phyloP scores from a whole-genome alignment of 2,888 invertebrate genomes.

The Gnatocerus cornutus region DNA sequence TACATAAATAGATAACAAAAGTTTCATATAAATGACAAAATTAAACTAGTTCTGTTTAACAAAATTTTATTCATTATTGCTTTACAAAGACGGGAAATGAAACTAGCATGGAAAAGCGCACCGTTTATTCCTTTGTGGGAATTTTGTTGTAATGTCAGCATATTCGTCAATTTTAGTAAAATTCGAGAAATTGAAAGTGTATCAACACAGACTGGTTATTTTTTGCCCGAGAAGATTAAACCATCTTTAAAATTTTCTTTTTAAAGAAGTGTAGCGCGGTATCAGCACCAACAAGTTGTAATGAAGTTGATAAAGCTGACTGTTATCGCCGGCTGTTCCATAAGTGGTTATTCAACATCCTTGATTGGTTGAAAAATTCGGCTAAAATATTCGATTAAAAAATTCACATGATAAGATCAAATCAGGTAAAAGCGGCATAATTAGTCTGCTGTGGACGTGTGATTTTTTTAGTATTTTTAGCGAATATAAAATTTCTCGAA shows the following conservation, averaged over 20 bases:
- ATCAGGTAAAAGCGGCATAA: constrained; percentile 38
- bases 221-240: no score
- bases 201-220: no score
- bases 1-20: background rate
- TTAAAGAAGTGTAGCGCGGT: no score
- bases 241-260: no score
- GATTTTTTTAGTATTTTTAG: constrained; percentile 37
- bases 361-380: constrained; percentile 26
- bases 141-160: background rate
- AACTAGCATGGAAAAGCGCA: no score
- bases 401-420: constrained; percentile 36
- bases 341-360: constrained; percentile 11
- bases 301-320: constrained; percentile 25
- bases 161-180: no score
- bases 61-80: background rate
- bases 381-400: constrained; percentile 35
- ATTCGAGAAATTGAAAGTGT: constrained; percentile 14
- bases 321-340: constrained; percentile 25
- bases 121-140: background rate
- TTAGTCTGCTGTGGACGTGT: constrained; percentile 21
- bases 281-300: background rate
- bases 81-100: no score
- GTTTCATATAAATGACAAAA: background rate
- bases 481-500: constrained; percentile 39
- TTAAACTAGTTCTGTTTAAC: background rate